phyloP scores from a whole-genome alignment of 2,113 vertebrate species.

The Gambusia affinis region DNA sequence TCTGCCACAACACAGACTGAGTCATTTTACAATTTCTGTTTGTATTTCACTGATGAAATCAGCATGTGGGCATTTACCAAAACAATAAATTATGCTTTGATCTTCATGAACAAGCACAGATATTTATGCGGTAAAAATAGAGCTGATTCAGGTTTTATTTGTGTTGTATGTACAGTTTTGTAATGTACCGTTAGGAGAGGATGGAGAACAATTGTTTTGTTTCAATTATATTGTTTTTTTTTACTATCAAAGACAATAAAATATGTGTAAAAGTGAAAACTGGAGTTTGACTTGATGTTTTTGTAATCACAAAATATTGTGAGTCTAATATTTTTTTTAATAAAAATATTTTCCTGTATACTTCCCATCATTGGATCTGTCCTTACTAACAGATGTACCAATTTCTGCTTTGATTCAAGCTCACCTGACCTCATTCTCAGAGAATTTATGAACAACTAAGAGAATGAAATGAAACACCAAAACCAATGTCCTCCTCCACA shows the following conservation, averaged over 20 bases:
- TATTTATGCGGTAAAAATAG: constrained; percentile 36
- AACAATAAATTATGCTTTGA: constrained; percentile 29
- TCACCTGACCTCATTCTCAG: too few relatives aligned
- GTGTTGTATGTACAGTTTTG: constrained; percentile 65
- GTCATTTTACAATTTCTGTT: constrained; percentile 28
- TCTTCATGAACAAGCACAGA: constrained; percentile 4
- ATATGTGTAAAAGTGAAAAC: constrained; percentile 3
- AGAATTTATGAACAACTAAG: too few relatives aligned
- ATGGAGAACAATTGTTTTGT: constrained; percentile 4
- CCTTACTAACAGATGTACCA: too few relatives aligned
- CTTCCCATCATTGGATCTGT: too few relatives aligned
- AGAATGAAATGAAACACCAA: too few relatives aligned
- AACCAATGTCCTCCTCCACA: too few relatives aligned
- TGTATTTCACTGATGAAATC: constrained; percentile 16
- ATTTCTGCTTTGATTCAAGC: too few relatives aligned
- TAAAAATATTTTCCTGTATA: not conserved
- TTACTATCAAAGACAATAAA: constrained; percentile 51
- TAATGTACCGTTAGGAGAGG: constrained; percentile 4
- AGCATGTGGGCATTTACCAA: constrained; percentile 11
- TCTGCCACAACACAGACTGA: not conserved
- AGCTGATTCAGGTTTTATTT: constrained; percentile 19
- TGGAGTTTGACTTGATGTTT: not conserved
- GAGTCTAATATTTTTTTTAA: not conserved
- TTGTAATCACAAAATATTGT: not conserved
- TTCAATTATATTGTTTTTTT: constrained; percentile 19